These are phyloP conservation scores for Herminia tarsipennalis DNA, from an alignment of 2,888 invertebrate genomes.

Conservation along the genomic window DNA sequence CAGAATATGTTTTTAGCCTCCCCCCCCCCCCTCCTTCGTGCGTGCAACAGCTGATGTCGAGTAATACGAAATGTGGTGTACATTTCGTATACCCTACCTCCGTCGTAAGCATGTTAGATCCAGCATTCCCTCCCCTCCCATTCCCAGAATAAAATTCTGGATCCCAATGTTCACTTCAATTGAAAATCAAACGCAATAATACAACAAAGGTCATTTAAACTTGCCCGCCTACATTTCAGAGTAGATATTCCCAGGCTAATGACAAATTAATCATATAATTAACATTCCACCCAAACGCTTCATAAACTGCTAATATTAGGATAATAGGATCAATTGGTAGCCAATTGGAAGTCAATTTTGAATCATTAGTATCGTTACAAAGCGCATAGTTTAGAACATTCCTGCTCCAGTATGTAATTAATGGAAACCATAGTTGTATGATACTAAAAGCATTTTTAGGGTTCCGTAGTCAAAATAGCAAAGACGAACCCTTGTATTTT, in stretches of 20 bases:
- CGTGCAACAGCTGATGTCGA: no score
- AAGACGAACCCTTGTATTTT: no score
- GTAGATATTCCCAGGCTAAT: neutral
- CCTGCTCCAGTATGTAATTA: neutral
- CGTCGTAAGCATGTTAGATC: no score
- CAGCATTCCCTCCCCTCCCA: no score
- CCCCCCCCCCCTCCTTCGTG: no score
- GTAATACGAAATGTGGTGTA: no score
- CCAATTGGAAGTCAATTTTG: constrained; percentile 55
- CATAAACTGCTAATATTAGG: constrained; percentile 25
- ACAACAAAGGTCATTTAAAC: neutral
- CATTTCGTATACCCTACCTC: no score
- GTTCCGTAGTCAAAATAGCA: no score
- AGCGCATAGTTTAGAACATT: constrained; percentile 8
- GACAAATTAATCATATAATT: constrained; percentile 1
- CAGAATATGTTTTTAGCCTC: no score
- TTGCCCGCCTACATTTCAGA: no score
- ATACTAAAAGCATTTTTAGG: neutral
- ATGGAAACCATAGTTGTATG: neutral
- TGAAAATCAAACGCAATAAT: neutral
- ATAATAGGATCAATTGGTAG: constrained; percentile 57
- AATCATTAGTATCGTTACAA: constrained; percentile 15
- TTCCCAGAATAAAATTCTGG: no score
- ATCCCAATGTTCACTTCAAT: no score
- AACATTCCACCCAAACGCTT: neutral